Percentiles rank a stretch among this genome's conserved stretches.
Evolutionary conservation across 2,113 vertebrate species (phyloP).

Genomic region (Calidris pugnax): DNA sequence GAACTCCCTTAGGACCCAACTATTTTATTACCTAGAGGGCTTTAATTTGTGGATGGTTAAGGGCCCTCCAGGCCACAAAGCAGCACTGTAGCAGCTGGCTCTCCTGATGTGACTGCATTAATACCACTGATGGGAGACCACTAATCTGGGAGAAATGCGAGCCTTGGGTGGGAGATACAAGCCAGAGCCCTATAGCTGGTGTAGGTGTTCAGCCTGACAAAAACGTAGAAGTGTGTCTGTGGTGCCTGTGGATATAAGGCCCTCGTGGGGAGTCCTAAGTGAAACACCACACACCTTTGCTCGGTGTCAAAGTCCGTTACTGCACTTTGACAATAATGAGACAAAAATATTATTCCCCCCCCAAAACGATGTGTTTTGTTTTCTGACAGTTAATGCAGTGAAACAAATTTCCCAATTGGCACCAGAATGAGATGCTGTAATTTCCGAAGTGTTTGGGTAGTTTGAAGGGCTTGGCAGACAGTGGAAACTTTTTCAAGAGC

Average conservation of each 20-base stretch:
- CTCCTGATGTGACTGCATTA: not conserved
- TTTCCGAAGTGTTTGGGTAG: not conserved
- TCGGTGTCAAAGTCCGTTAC: not conserved
- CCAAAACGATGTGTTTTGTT: not conserved
- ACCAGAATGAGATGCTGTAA: constrained; percentile 3
- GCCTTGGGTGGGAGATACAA: not conserved
- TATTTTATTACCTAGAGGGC: not conserved
- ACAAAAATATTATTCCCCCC: not conserved
- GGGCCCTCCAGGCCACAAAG: not conserved
- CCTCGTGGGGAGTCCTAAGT: not conserved
- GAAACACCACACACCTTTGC: not conserved
- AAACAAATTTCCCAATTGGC: not conserved
- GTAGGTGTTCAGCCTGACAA: not conserved
- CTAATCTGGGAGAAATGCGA: not conserved
- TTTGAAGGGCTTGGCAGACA: not conserved
- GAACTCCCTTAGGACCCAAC: not conserved
- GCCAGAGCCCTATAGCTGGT: not conserved
- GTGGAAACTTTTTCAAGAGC: not conserved
- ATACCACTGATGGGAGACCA: not conserved
- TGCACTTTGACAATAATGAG: not conserved
- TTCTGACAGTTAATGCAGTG: not conserved
- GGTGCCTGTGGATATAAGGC: not conserved
- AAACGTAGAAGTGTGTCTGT: not conserved
- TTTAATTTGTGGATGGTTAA: not conserved
- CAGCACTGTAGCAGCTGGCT: not conserved